Base-by-base conservation (phyloP, 1,140 invertebrate species). In the Macrostomum lignano region DNA sequence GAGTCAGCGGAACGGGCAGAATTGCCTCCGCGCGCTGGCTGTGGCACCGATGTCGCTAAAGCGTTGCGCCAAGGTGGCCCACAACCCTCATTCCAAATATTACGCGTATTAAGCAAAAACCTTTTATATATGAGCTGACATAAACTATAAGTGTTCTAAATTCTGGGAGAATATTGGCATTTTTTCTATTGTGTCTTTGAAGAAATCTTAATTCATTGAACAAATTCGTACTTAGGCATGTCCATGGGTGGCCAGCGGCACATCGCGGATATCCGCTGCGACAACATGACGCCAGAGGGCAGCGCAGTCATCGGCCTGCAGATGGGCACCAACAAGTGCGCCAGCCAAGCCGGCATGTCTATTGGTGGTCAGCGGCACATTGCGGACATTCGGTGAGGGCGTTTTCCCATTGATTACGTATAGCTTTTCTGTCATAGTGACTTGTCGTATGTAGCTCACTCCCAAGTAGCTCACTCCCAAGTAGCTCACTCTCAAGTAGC, bases 261-360 rank as follows among this genome's bases (percentile, higher is more conserved):
- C 29, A 37, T 53, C 32, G 44, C 51, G 24, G 51, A 55, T 31
- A 53, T 53, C 31, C 37, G 40, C 10, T 40, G 40, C n/a, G 48
- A 48, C 21, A 40, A 47, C 20, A 42, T 45, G 21, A 31, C 33
- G 23, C 43, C 42, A 17, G 45, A 46, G 7, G 73, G 76, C 2
- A 65, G 84, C 42, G 58, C 66, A 0, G 65, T 84, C 20, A 79
- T 86, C 39, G 76, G 76, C 37, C 65, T 84, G 0, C 79, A 88
- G 51, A 75, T 75, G 25, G 79, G 79, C 24, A 71, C 70, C 31
- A 84, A 84, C 62, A 73, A 77, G 46, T 67, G 74, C 1, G 55
- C 53, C 14, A 40, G 36, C 15, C 48, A 51, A 31, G 42, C 43
- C 7, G 81, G 81, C 11, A 72, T 76, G 50, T 74, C 67, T 56